phyloP scores from a whole-genome alignment of 2,888 invertebrate genomes.

The Lacanobia wlatinum region DNA sequence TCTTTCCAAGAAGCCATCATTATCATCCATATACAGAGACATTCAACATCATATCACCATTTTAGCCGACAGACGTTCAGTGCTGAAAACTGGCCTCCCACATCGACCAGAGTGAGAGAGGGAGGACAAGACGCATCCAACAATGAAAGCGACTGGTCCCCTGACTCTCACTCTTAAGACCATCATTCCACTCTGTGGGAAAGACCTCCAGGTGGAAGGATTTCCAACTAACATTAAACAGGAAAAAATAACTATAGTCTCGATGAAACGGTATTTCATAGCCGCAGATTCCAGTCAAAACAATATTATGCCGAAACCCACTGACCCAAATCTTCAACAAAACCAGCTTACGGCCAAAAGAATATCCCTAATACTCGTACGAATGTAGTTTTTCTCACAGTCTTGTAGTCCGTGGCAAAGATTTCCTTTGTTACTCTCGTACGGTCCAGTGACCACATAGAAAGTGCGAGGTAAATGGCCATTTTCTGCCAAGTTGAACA shows the following conservation, averaged over 20 bases:
- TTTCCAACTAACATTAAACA: background rate
- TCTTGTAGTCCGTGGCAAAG: slow-evolving; percentile 50
- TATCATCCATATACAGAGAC: too few relatives aligned
- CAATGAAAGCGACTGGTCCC: too few relatives aligned
- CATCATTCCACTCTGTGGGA: too few relatives aligned
- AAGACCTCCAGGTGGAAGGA: too few relatives aligned
- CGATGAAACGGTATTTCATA: background rate
- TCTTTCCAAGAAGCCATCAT: too few relatives aligned
- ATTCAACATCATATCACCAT: too few relatives aligned
- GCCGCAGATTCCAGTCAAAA: slow-evolving; percentile 9
- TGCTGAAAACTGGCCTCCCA: too few relatives aligned
- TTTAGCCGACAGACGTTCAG: too few relatives aligned
- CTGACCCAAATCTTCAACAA: slow-evolving; percentile 45
- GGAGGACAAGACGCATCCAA: too few relatives aligned
- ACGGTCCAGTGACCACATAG: slow-evolving; percentile 53
- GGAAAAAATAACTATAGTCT: background rate
- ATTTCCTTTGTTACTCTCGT: slow-evolving; percentile 56
- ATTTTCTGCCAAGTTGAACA: slow-evolving; percentile 70
- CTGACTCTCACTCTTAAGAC: too few relatives aligned
- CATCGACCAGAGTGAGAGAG: too few relatives aligned
- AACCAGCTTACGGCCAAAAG: slow-evolving; percentile 26
- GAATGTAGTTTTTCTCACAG: slow-evolving; percentile 53
- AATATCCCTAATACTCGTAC: slow-evolving; percentile 46
- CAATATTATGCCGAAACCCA: slow-evolving; percentile 20
- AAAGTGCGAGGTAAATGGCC: slow-evolving; percentile 65